phyloP scores from a whole-genome alignment of 2,113 vertebrate species.

The Odocoileus virginianus region DNA sequence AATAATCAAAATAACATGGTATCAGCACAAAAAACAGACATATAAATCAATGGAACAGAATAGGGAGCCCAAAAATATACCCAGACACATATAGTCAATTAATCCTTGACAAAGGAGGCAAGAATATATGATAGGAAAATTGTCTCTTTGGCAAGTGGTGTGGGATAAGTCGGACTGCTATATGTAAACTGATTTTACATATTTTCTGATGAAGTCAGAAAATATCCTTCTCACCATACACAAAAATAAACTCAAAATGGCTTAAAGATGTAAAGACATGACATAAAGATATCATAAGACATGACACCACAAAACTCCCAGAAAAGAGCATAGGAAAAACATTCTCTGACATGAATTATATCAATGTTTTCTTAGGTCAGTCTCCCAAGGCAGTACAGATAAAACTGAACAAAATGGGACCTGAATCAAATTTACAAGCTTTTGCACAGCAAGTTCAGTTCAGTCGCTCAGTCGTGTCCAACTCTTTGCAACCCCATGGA shows the following conservation, averaged over 20 bases:
- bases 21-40: neutral
- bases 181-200: neutral
- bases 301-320: neutral
- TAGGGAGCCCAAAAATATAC: neutral
- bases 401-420: neutral
- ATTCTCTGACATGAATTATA: neutral
- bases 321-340: neutral
- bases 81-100: neutral
- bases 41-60: neutral
- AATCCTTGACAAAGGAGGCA: neutral
- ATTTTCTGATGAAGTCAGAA: neutral
- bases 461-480: neutral
- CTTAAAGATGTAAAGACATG: neutral
- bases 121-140: neutral
- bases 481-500: neutral
- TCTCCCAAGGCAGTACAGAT: neutral
- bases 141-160: neutral
- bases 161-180: neutral
- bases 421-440: neutral
- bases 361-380: neutral
- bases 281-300: neutral
- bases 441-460: neutral
- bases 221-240: neutral
- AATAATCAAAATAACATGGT: neutral
- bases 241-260: neutral